Percentiles rank a stretch among this genome's conserved stretches.
Conservation (phyloP, 2,113 vertebrate genomes). For the Diphyllodes magnificus region DNA sequence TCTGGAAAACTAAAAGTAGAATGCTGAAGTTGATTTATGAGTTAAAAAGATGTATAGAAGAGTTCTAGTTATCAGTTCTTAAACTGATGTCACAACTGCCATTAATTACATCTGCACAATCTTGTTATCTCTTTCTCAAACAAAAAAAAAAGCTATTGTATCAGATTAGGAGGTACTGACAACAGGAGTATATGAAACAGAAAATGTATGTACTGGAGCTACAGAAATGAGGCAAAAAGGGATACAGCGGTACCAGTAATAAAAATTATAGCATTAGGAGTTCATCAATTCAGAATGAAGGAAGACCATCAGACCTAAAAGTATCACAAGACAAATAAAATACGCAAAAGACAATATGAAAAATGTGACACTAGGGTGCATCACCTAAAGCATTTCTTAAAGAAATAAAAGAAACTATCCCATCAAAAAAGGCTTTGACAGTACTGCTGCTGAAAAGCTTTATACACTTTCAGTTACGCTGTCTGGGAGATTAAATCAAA, state of each 20-base stretch:
- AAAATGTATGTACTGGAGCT: background rate
- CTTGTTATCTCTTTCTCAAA: background rate
- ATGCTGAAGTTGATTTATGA: background rate
- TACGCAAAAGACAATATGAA: background rate
- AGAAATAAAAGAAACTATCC: background rate
- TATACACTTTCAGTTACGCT: background rate
- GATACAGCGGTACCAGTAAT: background rate
- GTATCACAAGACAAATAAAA: background rate
- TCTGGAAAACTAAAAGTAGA: background rate
- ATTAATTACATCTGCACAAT: background rate
- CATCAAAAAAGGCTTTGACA: background rate
- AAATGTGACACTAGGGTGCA: background rate
- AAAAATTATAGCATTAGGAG: background rate
- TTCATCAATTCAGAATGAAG: background rate
- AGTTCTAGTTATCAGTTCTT: background rate
- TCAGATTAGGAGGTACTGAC: background rate
- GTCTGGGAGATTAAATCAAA: background rate
- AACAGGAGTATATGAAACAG: background rate
- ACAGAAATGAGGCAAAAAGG: background rate
- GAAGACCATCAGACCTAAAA: background rate
- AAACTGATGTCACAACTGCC: background rate
- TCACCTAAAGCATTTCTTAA: background rate
- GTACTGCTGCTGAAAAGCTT: background rate
- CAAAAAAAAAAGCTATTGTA: background rate
- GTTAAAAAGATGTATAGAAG: background rate